Evolutionary conservation across 2,113 vertebrate genomes (phyloP).

Genomic region (Pterophyllum scalare): DNA sequence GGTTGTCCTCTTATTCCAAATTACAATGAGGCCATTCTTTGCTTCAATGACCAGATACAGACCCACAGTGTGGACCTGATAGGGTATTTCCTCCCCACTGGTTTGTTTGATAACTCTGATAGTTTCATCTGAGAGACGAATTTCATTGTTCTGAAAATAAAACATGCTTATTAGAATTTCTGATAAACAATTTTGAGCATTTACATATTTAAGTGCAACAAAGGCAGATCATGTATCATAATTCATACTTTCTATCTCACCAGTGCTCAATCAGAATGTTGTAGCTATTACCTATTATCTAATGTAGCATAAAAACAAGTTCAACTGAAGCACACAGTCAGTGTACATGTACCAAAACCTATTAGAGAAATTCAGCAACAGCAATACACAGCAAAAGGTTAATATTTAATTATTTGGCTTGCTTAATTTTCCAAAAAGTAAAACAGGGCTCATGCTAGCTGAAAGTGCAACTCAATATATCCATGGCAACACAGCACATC

Average conservation of each 20-base stretch:
- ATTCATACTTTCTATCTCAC: background rate
- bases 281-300: no score
- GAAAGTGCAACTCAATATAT: background rate
- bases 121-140: conserved; percentile 83
- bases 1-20: conserved; percentile 92
- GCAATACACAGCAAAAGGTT: background rate
- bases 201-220: background rate
- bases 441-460: fast-evolving
- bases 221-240: background rate
- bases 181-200: background rate
- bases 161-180: background rate
- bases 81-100: conserved; percentile 78
- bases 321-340: no score
- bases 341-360: background rate
- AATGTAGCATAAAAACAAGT: no score
- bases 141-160: conserved; percentile 83
- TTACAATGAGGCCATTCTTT: conserved; percentile 81
- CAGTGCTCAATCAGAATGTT: no score
- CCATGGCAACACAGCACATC: background rate
- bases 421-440: background rate
- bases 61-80: conserved; percentile 85
- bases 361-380: background rate
- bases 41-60: conserved; percentile 90
- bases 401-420: background rate
- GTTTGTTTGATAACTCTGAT: conserved; percentile 79